Conservation (phyloP, 1,140 invertebrate genomes). For the Drosophila varians region DNA sequence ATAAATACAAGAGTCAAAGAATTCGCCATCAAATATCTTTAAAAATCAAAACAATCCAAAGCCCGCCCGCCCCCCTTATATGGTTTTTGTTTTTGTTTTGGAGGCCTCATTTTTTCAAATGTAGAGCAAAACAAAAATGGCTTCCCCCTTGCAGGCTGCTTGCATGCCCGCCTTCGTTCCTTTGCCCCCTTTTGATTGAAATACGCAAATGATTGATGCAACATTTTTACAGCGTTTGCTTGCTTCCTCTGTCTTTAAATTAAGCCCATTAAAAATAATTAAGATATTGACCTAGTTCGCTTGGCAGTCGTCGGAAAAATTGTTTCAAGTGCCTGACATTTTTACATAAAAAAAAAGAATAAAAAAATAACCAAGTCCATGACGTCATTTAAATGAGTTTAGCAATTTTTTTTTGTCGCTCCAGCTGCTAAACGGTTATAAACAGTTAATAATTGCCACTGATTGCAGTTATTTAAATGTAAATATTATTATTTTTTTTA, state of each 20-base stretch:
- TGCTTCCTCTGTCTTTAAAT: constrained; percentile 48
- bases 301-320: constrained; percentile 25
- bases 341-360: constrained; percentile 18
- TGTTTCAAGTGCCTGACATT: constrained; percentile 29
- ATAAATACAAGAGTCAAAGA: no score
- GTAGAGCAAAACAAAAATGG: constrained; percentile 19
- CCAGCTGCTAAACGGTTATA: constrained; percentile 1
- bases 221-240: constrained; percentile 29
- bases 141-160: no score
- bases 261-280: constrained; percentile 63
- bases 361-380: constrained; percentile 2
- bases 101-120: constrained; percentile 19
- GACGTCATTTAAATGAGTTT: constrained; percentile 30
- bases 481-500: constrained; percentile 10
- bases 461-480: constrained; percentile 7
- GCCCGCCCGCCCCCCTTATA: no score
- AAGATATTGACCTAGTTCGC: constrained; percentile 55
- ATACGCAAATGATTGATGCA: constrained; percentile 46
- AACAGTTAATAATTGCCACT: constrained; percentile 30
- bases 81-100: background rate
- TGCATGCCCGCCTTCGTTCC: no score
- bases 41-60: no score
- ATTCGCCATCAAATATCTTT: no score
- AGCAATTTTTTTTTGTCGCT: background rate
- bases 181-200: background rate